Percentiles rank a stretch among this genome's conserved stretches.
These are phyloP conservation scores for Vicugna pacos DNA, from an alignment of 2,113 vertebrate species.

Conservation along the genomic window DNA sequence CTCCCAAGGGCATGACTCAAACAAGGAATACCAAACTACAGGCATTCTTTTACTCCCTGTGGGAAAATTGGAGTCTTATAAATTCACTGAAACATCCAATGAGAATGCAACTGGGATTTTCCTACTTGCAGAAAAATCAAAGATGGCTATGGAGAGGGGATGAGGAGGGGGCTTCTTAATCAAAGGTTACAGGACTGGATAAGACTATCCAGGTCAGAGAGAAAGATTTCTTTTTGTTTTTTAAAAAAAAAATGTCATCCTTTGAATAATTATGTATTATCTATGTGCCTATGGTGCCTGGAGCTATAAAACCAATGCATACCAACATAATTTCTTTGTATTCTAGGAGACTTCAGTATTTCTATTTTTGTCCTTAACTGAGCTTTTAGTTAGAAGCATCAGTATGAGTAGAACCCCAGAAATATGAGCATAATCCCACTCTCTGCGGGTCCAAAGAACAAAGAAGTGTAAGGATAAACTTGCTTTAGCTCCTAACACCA, in stretches of 20 bases:
- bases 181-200: neutral
- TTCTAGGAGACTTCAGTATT: neutral
- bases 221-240: neutral
- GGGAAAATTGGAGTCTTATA: neutral
- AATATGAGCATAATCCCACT: neutral
- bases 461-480: neutral
- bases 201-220: neutral
- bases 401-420: neutral
- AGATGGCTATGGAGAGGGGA: neutral
- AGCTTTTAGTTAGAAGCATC: neutral
- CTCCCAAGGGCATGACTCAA: neutral
- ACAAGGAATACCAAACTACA: neutral
- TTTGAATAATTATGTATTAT: slow-evolving; percentile 17
- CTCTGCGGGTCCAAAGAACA: neutral
- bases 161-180: neutral
- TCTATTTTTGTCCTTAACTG: slow-evolving; percentile 26
- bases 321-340: neutral
- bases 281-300: neutral
- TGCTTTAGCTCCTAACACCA: neutral
- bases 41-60: neutral
- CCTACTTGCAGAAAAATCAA: neutral
- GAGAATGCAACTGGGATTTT: neutral
- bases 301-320: neutral
- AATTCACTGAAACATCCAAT: neutral
- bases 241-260: neutral